Evolutionary conservation across 1,140 invertebrate species (phyloP), one percentile per base, ranked within the genome.

Genomic region (Diachasma alloeum): DNA sequence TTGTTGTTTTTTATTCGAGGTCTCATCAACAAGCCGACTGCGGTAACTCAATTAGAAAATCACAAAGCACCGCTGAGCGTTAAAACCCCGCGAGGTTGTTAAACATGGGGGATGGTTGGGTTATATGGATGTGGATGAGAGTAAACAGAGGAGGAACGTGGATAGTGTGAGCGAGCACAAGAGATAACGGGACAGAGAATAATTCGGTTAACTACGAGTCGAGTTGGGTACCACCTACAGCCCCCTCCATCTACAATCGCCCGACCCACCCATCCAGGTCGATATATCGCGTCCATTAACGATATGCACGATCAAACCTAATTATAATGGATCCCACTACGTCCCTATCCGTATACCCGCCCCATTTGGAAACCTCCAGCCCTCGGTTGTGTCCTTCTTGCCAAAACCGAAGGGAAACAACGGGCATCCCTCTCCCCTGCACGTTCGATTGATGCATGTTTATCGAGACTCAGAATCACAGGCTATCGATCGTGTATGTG

Each of bases 221-320:
- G 78, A 82, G 76, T 83, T 69, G 44, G 68, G 77, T 68, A 67
- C 44, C 59, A 31, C 59, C 59, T 63, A 63, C 59, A 15, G 22
- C 59, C 24, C 48, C 59, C 48, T 9, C 48, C 48, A 53, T 53
- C 59, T 26, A 26, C 59, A 63, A 63, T 63, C 59, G 24, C 59
- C 26, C 53, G 53, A 26, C 59, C 59, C 19, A 53, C 6, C 59
- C 59, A 63, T 63, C 67, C 36, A 59, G 67, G 48, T 76, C 80
- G 77, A 83, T 83, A 81, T 80, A 82, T 81, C 79, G 77, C 71
- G 74, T 83, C 81, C 82, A 83, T 84, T 83, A 85, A 85, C 72
- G 78, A 74, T 82, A 81, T 78, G 81, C 72, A 66, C 80, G 76
- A 80, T 79, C 79, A 80, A 85, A 84, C 78, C 77, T 81, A 79